Conservation (phyloP, 2,797 vertebrate genomes). For the Arrhamphus sclerolepis region DNA sequence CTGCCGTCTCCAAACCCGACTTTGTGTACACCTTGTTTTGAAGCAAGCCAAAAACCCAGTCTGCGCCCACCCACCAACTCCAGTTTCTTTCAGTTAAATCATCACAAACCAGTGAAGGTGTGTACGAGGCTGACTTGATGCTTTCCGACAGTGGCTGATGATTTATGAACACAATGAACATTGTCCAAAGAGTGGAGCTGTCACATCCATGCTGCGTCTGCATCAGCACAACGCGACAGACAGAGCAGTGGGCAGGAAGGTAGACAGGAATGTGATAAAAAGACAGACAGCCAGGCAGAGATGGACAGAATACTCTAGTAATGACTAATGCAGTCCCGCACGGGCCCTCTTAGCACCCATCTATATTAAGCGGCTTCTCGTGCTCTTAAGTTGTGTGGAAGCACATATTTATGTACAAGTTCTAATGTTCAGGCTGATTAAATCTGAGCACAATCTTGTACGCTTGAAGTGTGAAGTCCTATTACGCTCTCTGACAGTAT, state of each 20-base stretch:
- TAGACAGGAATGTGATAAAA: slow-evolving; percentile 19
- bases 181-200: slow-evolving; percentile 35
- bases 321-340: not conserved
- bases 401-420: slow-evolving; percentile 26
- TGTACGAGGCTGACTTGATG: slow-evolving; percentile 24
- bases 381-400: slow-evolving; percentile 10
- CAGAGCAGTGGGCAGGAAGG: slow-evolving; percentile 13
- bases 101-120: slow-evolving; percentile 8
- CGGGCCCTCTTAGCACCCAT: slow-evolving; percentile 7
- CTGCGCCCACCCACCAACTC: not conserved
- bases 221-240: slow-evolving; percentile 35
- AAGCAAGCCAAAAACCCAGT: not conserved
- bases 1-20: not conserved
- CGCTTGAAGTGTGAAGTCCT: slow-evolving; percentile 29
- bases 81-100: not conserved
- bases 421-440: slow-evolving; percentile 19
- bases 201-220: slow-evolving; percentile 43
- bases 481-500: slow-evolving; percentile 34
- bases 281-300: not conserved
- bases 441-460: slow-evolving; percentile 22
- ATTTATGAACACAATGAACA: slow-evolving; percentile 54
- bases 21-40: not conserved
- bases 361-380: slow-evolving; percentile 1
- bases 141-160: slow-evolving; percentile 41
- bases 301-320: slow-evolving; percentile 1